Base-by-base conservation (phyloP, 2,888 invertebrate species). In the Hirtodrosophila trivittata region DNA sequence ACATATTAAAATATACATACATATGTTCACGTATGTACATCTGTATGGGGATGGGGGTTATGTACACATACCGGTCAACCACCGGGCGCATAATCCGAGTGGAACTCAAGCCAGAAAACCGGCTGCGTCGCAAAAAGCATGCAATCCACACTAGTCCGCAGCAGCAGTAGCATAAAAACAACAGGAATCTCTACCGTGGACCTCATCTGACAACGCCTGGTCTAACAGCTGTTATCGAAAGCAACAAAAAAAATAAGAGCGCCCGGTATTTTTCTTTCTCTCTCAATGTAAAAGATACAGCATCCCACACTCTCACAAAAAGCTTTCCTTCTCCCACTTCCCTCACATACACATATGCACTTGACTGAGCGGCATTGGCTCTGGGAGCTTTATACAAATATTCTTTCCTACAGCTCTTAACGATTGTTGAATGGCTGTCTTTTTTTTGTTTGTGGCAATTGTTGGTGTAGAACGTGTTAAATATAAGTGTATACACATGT, bases 181-280 rank as follows among this genome's bases (percentile, higher is more conserved):
- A 45, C 41, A 47, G 33, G 5, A 28, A 41, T 3, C 28, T 21
- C 16, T 56, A 30, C 38, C 37, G 71, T 75, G 80, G 65, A 63
- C 32, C 58, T 59, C 45, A 63, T 66, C 64, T 70, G 60, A 41
- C 57, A 51, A 47, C 39, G 64, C 35, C 47, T 49, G 30, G 37
- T 64, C 67, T 78, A 85, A 85, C 78, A 80, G 86, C 83, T 85
- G 78, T 80, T 80, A 78, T 49, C 49, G 43, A 50, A 37, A 25
- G 49, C 26, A 37, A 45, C n/a, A 45, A 66, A 8, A 37, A 43
- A 28, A 35, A 30, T 3, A 10, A 42, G 13, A 21, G 54, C 59
- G 49, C 43, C 75, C 75, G 75, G 75, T 71, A 45, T 59, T 57
- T 49, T n/a, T 28, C 28, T 4, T 5, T 28, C 28, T 28, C 28